A percentile compares a stretch with the other conserved stretches of the same genome.
Conservation (phyloP, 2,888 invertebrate species). For the Crepidodera aurea region DNA sequence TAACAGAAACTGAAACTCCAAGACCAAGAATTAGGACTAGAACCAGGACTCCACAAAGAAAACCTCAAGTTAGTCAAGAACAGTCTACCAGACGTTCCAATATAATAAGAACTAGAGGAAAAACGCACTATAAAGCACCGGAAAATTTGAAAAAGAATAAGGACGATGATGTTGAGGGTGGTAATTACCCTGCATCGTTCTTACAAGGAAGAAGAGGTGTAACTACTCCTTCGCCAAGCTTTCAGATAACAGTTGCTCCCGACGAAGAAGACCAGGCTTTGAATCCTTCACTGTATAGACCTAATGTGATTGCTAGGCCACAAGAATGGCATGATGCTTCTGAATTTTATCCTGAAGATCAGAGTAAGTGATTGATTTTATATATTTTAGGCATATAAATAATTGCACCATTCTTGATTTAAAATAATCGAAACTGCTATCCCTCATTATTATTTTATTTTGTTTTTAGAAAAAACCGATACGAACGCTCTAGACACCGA, state of each 20-base stretch:
- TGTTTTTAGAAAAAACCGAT: conserved; percentile 24
- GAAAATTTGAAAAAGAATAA: conserved; percentile 48
- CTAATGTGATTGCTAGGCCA: conserved; percentile 58
- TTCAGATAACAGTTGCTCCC: conserved; percentile 59
- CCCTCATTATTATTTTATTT: too few species aligned
- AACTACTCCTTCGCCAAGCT: conserved; percentile 49
- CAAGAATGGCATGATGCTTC: conserved; percentile 56
- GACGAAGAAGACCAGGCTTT: conserved; percentile 65
- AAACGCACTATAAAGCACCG: conserved; percentile 65
- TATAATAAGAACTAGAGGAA: conserved; percentile 54
- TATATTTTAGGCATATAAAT: too few species aligned
- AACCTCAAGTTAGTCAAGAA: conserved; percentile 31
- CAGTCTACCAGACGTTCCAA: conserved; percentile 44
- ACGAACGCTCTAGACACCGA: conserved; percentile 12
- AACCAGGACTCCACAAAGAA: conserved; percentile 41
- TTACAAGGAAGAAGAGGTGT: conserved; percentile 47
- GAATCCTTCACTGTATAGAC: conserved; percentile 65
- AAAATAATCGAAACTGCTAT: too few species aligned
- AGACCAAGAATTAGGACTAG: conserved; percentile 44
- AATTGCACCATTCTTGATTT: too few species aligned
- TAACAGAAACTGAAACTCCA: conserved; percentile 39
- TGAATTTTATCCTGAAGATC: conserved; percentile 33
- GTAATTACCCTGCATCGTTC: conserved; percentile 59
- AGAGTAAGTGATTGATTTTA: conserved; percentile 25
- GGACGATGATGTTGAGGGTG: conserved; percentile 61